phyloP scores from a whole-genome alignment of 2,797 vertebrate genomes.

The Notolepis coatsorum region DNA sequence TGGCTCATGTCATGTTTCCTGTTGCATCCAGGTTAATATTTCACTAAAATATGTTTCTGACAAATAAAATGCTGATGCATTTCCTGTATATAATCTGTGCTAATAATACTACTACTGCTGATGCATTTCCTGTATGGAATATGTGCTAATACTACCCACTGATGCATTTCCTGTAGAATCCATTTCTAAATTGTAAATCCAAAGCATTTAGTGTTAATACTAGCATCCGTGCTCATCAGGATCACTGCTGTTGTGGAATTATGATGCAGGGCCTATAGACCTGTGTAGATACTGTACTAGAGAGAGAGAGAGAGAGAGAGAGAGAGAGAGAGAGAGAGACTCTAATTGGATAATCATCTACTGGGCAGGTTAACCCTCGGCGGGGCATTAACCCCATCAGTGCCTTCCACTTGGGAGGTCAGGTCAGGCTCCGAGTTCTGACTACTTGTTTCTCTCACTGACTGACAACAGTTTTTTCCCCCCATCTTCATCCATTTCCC shows the following conservation, averaged over 20 bases:
- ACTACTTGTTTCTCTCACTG: not conserved
- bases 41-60: too few relatives aligned
- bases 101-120: conserved; percentile 61
- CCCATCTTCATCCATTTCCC: not conserved
- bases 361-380: conserved; percentile 25
- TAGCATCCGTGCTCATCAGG: conserved; percentile 15
- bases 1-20: conserved; percentile 61
- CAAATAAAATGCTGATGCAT: too few relatives aligned
- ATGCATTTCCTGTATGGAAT: conserved; percentile 16
- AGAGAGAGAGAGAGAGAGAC: too few relatives aligned
- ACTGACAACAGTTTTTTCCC: conserved; percentile 9
- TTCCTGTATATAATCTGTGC: too few relatives aligned
- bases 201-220: too few relatives aligned
- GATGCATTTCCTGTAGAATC: conserved; percentile 37
- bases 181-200: conserved; percentile 13
- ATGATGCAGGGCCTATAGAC: too few relatives aligned
- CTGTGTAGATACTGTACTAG: too few relatives aligned
- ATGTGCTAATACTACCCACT: not conserved
- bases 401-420: not conserved
- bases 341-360: conserved; percentile 19
- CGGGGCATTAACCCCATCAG: conserved; percentile 29
- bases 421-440: too few relatives aligned
- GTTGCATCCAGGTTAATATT: too few relatives aligned
- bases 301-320: too few relatives aligned
- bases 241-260: too few relatives aligned